Evolutionary conservation across 2,797 vertebrate species (phyloP), one percentile per base, ranked within the genome.

Genomic region (Hapalemur alaotrensis): DNA sequence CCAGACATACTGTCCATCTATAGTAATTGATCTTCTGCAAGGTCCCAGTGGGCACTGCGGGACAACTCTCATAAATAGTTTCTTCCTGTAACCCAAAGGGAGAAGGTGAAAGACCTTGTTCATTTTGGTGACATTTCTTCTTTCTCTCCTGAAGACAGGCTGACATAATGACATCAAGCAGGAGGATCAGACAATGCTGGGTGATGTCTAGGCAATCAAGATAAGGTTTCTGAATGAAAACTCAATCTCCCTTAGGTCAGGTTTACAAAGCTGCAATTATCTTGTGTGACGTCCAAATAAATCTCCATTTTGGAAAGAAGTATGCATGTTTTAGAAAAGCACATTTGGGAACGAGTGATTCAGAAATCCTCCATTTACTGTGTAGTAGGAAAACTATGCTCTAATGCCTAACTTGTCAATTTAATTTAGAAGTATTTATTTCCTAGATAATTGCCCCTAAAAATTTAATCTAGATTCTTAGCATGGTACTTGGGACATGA

Each of bases 1-100:
- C 23, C 54, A 84, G 93, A 93, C 87, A 59, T 18, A 35, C 63
- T 63, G 93, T 79, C 84, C 81, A 38, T 82, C 82, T 85, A n/a
- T 3, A 67, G 94, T 82, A 89, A 98, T 12, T 95, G 95, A 98
- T 96, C 80, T 84, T 76, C 76, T 78, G 59, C 89, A 75, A 81
- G 59, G 80, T 86, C 89, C 95, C 96, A 38, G 4, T 28, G 84
- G 86, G 88, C 67, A 75, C 17, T 22, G 43, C 72, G 38, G n/a
- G 65, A 92, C 48, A 78, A 43, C 14, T 14, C 54, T 95, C 69
- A 92, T 73, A 91, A 96, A 95, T 5, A 94, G 83, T 50, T 90
- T 81, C 76, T 73, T 85, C 30, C 23, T 79, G 3, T 65, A 79
- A 79, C 70, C 82, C 84, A 54, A 35, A 92, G 92, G 91, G 84